A percentile compares a stretch with the other conserved stretches of the same genome.
phyloP scores from a whole-genome alignment of 2,113 vertebrate genomes.

The Sclerurus mexicanus region DNA sequence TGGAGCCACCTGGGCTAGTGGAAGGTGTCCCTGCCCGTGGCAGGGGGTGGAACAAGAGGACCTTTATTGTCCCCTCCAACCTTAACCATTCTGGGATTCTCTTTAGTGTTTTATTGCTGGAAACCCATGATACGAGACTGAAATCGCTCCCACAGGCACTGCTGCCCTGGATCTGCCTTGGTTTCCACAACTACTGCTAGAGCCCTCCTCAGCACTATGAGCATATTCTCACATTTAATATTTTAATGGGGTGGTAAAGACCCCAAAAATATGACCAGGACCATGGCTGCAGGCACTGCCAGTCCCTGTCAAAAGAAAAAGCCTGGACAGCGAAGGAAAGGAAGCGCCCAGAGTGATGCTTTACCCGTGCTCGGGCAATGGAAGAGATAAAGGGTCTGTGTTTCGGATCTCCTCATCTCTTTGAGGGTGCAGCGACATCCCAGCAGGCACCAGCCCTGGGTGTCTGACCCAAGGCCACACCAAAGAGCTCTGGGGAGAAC shows the following conservation, averaged over 20 bases:
- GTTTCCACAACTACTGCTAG: rapidly evolving
- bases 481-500: background rate
- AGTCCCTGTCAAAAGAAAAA: background rate
- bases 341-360: rapidly evolving
- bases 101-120: background rate
- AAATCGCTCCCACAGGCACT: rapidly evolving
- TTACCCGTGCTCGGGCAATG: rapidly evolving
- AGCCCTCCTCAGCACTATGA: background rate
- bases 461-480: background rate
- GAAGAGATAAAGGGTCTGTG: background rate
- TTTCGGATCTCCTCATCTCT: background rate
- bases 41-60: background rate
- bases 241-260: background rate
- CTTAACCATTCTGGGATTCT: background rate
- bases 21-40: background rate
- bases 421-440: background rate
- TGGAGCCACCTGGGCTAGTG: background rate
- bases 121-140: rapidly evolving
- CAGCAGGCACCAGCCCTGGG: background rate
- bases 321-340: background rate
- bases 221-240: background rate
- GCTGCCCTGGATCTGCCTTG: background rate
- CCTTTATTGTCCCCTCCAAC: background rate
- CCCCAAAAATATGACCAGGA: background rate
- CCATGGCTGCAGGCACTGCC: background rate